These are phyloP conservation scores for Microctenopoma steveboyesi DNA, from an alignment of 2,797 vertebrate species.

Conservation along the genomic window DNA sequence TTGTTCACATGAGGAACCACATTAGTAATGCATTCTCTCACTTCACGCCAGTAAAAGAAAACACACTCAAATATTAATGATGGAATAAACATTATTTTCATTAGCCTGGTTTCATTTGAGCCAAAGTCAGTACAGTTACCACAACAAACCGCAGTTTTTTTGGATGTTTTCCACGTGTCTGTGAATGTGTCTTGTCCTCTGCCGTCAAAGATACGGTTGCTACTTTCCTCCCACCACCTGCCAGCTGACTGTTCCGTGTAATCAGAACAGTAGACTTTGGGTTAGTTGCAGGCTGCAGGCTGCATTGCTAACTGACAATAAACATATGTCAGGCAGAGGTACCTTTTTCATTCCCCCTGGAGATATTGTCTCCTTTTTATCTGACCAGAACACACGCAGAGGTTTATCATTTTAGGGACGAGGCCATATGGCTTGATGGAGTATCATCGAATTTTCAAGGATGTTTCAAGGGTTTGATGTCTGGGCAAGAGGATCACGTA, in stretches of 20 bases:
- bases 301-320: conserved; percentile 1
- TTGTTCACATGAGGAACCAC: neutral
- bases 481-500: conserved; percentile 5
- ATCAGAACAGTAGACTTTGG: neutral
- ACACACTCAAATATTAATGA: neutral
- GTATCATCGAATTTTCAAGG: conserved; percentile 21
- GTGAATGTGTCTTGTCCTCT: neutral
- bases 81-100: neutral
- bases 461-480: neutral
- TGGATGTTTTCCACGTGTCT: neutral
- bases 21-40: neutral
- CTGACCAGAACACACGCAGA: conserved; percentile 15
- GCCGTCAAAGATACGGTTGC: conserved; percentile 18
- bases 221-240: neutral
- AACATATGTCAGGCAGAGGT: conserved; percentile 28
- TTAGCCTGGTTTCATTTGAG: no score
- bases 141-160: conserved; percentile 12
- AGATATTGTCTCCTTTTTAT: conserved; percentile 13
- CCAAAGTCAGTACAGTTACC: neutral
- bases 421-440: conserved; percentile 1
- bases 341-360: conserved; percentile 6
- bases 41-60: neutral
- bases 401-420: conserved; percentile 9
- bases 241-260: neutral
- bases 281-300: conserved; percentile 3